Percentiles rank a stretch among this genome's conserved stretches.
These are phyloP conservation scores for Drosophila pseudotalamancana DNA, from an alignment of 2,888 invertebrate species.

Conservation along the genomic window DNA sequence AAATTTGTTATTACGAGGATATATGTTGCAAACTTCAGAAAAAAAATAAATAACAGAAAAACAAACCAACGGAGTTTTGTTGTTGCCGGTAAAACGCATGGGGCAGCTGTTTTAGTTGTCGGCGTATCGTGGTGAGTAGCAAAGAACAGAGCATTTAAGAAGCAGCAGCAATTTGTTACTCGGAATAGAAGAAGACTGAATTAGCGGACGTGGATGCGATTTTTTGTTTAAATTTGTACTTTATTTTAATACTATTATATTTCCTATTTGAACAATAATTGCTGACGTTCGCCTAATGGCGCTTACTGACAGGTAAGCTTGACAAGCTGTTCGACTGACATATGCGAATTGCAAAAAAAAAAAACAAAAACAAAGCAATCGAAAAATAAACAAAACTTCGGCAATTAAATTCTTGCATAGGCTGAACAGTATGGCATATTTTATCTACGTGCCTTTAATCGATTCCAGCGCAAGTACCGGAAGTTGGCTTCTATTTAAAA, in stretches of 20 bases:
- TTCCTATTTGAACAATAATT: background rate
- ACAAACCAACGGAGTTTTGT: constrained; percentile 1
- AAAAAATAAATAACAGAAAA: background rate
- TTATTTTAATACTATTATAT: background rate
- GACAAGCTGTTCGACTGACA: background rate
- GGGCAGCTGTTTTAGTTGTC: constrained; percentile 33
- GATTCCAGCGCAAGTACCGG: constrained; percentile 13
- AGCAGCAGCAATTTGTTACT: constrained; percentile 26
- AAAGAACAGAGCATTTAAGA: constrained; percentile 40
- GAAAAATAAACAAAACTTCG: constrained; percentile 3
- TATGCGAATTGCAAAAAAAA: background rate
- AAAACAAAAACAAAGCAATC: background rate
- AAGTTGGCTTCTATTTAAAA: constrained; percentile 18
- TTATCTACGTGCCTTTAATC: constrained; percentile 17
- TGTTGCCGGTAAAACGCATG: constrained; percentile 8
- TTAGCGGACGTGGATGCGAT: constrained; percentile 43
- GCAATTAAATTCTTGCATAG: background rate
- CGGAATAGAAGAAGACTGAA: constrained; percentile 36
- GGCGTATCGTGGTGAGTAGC: constrained; percentile 32
- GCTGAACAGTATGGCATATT: background rate
- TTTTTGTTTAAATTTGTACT: constrained; percentile 8
- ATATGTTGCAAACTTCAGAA: background rate
- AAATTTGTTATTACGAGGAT: background rate
- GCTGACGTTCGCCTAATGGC: background rate
- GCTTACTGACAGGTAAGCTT: constrained; percentile 32